These are phyloP conservation scores for Halocynthia aurantium DNA, from an alignment of 23 tunicate species.

Conservation along the genomic window DNA sequence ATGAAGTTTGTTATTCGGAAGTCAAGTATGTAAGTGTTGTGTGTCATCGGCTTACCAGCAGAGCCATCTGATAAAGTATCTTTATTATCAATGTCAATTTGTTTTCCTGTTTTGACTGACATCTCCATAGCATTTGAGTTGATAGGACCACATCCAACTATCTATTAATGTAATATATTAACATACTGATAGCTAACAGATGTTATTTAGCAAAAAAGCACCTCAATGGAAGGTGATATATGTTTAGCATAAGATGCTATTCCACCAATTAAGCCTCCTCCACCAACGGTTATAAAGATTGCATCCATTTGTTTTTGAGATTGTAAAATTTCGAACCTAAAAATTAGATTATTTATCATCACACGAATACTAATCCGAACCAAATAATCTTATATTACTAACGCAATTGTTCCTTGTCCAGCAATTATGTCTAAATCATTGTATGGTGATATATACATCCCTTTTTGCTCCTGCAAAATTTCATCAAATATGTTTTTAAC, in stretches of 20 bases:
- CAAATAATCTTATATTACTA: background rate
- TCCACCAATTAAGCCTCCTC: constrained; percentile 87
- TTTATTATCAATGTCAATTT: constrained; percentile 50
- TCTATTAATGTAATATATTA: constrained; percentile 10
- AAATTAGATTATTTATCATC: background rate
- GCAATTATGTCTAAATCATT: constrained; percentile 64
- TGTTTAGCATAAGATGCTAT: constrained; percentile 66
- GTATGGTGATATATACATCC: constrained; percentile 73
- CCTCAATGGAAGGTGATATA: constrained; percentile 4
- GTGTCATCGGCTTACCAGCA: constrained; percentile 46
- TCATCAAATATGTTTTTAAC: background rate
- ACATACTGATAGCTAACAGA: background rate
- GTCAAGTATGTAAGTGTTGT: background rate
- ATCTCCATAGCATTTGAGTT: constrained; percentile 83
- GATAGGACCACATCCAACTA: constrained; percentile 76
- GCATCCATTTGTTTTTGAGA: constrained; percentile 67
- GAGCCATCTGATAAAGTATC: constrained; percentile 94
- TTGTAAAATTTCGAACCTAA: constrained; percentile 37
- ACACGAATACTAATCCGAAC: background rate
- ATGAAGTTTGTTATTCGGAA: background rate
- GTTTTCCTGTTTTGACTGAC: constrained; percentile 73
- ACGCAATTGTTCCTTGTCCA: constrained; percentile 91
- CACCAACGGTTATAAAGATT: constrained; percentile 88
- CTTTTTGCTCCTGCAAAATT: constrained; percentile 22
- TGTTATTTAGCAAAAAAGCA: background rate